Evolutionary conservation across 2,888 invertebrate genomes (phyloP), one percentile per base, ranked within the genome.

Genomic region (Ormyrus pomaceus): DNA sequence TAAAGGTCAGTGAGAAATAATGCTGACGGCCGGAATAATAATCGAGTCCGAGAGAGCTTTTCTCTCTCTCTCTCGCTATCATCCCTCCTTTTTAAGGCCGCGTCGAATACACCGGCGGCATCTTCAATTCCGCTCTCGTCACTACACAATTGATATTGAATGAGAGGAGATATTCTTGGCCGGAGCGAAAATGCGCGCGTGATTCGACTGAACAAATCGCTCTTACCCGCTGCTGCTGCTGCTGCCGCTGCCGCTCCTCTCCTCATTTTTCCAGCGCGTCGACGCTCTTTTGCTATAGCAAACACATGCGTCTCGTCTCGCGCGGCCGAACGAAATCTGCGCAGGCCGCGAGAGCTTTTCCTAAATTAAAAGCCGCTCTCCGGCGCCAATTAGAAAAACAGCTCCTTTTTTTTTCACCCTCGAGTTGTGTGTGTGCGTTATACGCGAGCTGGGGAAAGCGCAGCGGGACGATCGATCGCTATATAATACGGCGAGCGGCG

Each of bases 81-180:
- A 46, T 48, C 6, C 48, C n/a, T 10, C 48, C 66, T 34, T 13
- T 61, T 68, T 73, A 56, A 73, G 13, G 62, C 56, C 64, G 56
- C 65, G 48, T 73, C 45, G 46, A 34, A 62, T 55, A 53, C 58
- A 10, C 71, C 7, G 11, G 53, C 11, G 51, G 61, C 68, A 75
- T 79, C 62, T 77, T 66, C 69, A 13, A 66, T 75, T 77, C 77
- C 64, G 71, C 68, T 71, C 73, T 61, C 70, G 80, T 80, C 74
- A 77, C 56, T 82, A 50, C 72, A 58, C 72, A 71, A 73, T 80
- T 80, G 76, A 80, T 80, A 80, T 80, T 70, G 80, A 80, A 80
- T 65, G 71, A 71, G 68, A 68, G 72, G 46, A 71, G 76, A 65
- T 80, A 79, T 79, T 79, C 71, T 71, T 68, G 75, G 61, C 61